Evolutionary conservation across 2,888 invertebrate species (phyloP), one percentile per base, ranked within the genome.

Genomic region (Caenorhabditis imperialis): DNA sequence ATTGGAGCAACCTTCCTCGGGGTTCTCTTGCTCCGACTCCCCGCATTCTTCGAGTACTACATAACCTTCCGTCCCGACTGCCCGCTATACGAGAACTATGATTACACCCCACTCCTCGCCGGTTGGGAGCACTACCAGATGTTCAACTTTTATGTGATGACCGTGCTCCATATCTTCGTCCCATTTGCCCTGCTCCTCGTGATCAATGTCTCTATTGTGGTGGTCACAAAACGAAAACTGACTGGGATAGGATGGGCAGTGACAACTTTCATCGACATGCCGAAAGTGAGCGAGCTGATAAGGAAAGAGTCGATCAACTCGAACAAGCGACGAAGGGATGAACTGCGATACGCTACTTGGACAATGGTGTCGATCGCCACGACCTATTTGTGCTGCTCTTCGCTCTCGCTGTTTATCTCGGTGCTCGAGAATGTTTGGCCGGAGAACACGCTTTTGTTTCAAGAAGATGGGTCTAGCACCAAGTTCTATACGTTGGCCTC

Each of bases 131-230:
- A 78, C 50, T 84, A 81, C 53, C 77, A 77, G n/a, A 53, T 82
- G 63, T 84, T 78, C 81, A 84, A 84, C 55, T 84, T 84, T 63
- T 84, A 82, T 48, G 83, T 82, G 42, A 81, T 83, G 72, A 81
- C 78, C 1, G 75, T 84, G 12, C 75, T 84, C 1, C 80, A 80
- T 30, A 76, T 83, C 14, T 80, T 84, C 48, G 78, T 83, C 14
- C 84, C 84, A 0, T 84, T 84, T 44, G 75, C 79, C 8, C 35
- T 84, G 8, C 77, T 84, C 1, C 71, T 81, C 6, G 38, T 81
- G 4, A 62, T 84, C 18, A 84, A 84, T 35, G 74, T 84, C 48
- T 77, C 81, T n/a, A 85, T 85, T 22, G 82, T 84, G 8, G 70
- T 75, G 20, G 75, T 85, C 12, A 84, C 81, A 6, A 82, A 83